Conservation (phyloP, 2,113 vertebrate genomes). For the Gambusia affinis region DNA sequence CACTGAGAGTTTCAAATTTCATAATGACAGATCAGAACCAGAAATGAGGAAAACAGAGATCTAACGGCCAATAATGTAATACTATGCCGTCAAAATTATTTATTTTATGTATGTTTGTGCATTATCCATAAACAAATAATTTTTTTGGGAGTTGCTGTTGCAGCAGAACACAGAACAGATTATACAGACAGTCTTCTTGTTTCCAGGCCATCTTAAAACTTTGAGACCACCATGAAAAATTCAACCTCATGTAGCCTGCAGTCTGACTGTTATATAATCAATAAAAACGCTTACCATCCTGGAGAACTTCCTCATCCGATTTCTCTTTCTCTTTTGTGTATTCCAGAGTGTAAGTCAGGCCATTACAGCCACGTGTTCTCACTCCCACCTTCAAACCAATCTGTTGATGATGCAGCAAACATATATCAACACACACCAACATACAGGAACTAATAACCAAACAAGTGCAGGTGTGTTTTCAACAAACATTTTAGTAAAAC, state of each 20-base stretch:
- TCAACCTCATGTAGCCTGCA: neutral
- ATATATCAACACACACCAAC: neutral
- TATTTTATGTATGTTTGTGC: too few species aligned
- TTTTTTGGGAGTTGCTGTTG: neutral
- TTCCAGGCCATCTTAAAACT: neutral
- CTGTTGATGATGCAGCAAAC: conserved; percentile 67
- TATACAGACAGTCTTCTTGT: neutral
- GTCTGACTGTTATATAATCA: neutral
- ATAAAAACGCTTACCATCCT: conserved; percentile 85
- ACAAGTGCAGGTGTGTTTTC: too few species aligned
- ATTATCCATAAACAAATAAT: neutral
- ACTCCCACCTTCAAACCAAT: conserved; percentile 95
- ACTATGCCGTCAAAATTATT: neutral
- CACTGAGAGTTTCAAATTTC: too few species aligned
- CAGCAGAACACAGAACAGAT: too few species aligned
- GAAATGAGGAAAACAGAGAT: neutral
- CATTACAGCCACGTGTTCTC: conserved; percentile 95
- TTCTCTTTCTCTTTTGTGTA: conserved; percentile 91
- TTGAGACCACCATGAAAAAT: too few species aligned
- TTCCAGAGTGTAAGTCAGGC: conserved; percentile 93
- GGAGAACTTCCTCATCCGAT: conserved; percentile 94
- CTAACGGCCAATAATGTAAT: neutral
- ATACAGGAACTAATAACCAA: neutral
- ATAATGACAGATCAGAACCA: neutral
- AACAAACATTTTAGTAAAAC: too few species aligned